Evolutionary conservation across 2,888 invertebrate species (phyloP), one percentile per base, ranked within the genome.

Genomic region (Ommatoiulus sabulosus): DNA sequence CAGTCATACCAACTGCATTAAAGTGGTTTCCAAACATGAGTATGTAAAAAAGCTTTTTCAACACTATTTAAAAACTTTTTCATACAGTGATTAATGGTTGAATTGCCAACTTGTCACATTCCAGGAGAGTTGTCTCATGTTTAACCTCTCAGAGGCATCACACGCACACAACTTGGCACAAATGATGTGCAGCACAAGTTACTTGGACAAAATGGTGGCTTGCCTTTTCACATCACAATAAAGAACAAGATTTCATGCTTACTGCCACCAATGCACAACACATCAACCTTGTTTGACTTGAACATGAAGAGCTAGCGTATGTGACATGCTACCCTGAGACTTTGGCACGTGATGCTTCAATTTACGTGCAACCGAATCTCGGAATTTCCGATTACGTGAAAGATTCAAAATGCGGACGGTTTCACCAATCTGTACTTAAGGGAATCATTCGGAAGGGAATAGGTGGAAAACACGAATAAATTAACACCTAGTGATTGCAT

Each of bases 401-500:
- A 10, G 63, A 63, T n/a, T 63, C 63, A n/a, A 63, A 4, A 17
- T 63, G n/a, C n/a, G 17, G 63, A 17, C n/a, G 5, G 17, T n/a
- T 63, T n/a, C 3, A 63, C 63, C 63, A 10, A 15, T n/a, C 63
- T 1, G 63, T 63, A 17, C n/a, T 3, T n/a, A n/a, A n/a, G 63
- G 63, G 63, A 6, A 63, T n/a, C 63, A n/a, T 15, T 85, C 35
- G 85, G 4, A 85, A 85, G 17, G 12, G 85, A 44, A 85, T 15
- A 44, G 44, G 44, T 85, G 85, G 24, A 85, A 85, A 85, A 44
- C 43, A 85, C 85, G 85, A 85, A 85, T 44, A 44, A 85, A 85
- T 44, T 85, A 85, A 44, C 43, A 35, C 44, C 44, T 85, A 85
- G 85, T 44, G 44, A 85, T 44, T 43, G 44, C 43, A 85, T 5